Evolutionary conservation across 92 coral and sea anemone genomes (phyloP).

Genomic region (Anthopleura xanthogrammica): DNA sequence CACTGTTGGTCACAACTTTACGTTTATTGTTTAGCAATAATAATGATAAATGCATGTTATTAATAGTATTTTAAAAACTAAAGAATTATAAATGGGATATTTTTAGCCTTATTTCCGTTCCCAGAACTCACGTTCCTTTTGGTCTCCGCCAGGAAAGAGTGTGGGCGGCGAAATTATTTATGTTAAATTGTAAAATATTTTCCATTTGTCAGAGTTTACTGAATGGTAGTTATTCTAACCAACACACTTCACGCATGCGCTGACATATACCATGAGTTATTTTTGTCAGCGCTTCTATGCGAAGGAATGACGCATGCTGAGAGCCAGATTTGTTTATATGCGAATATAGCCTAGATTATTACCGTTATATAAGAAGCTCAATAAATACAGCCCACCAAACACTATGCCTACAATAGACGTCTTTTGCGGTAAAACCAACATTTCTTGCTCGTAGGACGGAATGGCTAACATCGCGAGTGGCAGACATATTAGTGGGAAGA

Average conservation of each 20-base stretch:
- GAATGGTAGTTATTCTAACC: background rate
- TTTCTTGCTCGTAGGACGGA: slow-evolving; percentile 49
- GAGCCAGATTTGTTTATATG: background rate
- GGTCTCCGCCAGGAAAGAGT: background rate
- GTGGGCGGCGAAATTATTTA: background rate
- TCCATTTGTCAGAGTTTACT: too few species aligned
- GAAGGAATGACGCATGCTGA: background rate
- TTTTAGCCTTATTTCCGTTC: background rate
- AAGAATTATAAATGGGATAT: background rate
- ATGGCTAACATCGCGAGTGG: slow-evolving; percentile 67
- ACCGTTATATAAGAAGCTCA: slow-evolving; percentile 40
- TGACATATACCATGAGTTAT: background rate
- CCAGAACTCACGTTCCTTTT: background rate
- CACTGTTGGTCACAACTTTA: background rate
- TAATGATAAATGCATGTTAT: background rate
- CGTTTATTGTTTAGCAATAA: background rate
- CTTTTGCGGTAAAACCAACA: slow-evolving; percentile 51
- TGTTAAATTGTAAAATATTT: too few species aligned
- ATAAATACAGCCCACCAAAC: slow-evolving; percentile 64
- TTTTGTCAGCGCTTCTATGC: background rate
- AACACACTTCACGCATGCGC: background rate
- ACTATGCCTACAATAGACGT: slow-evolving; percentile 43
- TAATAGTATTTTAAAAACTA: background rate
- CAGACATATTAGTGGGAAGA: slow-evolving; percentile 54
- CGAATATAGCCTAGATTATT: background rate